Conservation (phyloP, 2,113 vertebrate species). For the Hippopotamus amphibius region DNA sequence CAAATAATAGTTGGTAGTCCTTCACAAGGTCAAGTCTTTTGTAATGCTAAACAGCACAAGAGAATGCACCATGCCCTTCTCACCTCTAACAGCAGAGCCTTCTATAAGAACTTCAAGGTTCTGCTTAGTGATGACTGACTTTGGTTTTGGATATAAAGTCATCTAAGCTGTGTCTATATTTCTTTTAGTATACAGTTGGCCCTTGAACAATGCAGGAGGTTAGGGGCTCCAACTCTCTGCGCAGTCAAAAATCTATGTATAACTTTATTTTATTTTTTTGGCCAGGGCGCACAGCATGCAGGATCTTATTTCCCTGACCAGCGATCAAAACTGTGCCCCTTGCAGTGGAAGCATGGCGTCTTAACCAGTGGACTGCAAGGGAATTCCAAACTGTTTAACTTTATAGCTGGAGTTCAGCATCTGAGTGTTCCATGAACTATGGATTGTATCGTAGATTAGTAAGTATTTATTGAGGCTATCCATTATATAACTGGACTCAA, state of each 20-base stretch:
- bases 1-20: background rate
- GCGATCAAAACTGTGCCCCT: background rate
- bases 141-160: background rate
- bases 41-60: background rate
- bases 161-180: background rate
- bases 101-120: background rate
- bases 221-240: background rate
- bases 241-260: background rate
- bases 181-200: background rate
- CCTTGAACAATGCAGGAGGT: background rate
- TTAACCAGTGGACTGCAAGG: background rate
- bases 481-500: background rate
- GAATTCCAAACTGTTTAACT: background rate
- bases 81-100: background rate
- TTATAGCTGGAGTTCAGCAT: background rate
- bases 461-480: background rate
- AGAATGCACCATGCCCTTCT: background rate
- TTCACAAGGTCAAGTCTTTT: background rate
- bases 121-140: background rate
- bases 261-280: background rate
- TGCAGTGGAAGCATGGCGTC: background rate
- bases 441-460: background rate
- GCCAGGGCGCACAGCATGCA: background rate
- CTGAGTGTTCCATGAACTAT: background rate
- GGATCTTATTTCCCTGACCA: background rate